Base-by-base conservation (phyloP, 2,797 vertebrate species). In the Spinus pinus region DNA sequence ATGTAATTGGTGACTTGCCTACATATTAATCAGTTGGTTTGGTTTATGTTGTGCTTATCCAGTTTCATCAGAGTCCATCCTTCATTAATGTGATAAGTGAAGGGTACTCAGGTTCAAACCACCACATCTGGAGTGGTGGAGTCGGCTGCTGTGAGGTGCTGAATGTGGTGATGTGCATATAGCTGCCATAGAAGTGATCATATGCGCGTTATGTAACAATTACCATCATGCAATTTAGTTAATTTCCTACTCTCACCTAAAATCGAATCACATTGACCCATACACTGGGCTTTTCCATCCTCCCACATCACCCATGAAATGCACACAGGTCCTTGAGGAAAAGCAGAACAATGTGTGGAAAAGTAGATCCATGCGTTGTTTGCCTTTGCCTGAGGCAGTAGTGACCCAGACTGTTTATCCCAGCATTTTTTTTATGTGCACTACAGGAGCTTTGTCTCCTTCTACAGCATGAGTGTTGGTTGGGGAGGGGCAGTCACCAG, bases 381-480 rank as follows among this genome's bases (percentile, higher is more conserved):
- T 75, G 31, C n/a, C 20, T 81, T 62, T 75, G 10, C 27, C 37
- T 44, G n/a, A 37, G 42, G 24, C 37, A 70, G 21, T 28, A 77
- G n/a, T 70, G 39, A 30, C 37, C 21, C 44, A 39, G n/a, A 35
- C 17, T 57, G 9, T 62, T 70, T 30, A 18, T 42, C 41, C 28
- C 56, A 49, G 14, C 35, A 4, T 39, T 8, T 19, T 58, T 64
- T 78, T 19, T 19, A 14, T 51, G 44, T 64, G 24, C 39, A 8
- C 8, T 51, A 6, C 28, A 31, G 50, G 44, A 51, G 14, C 50
- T 77, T 71, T 56, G 10, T 56, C 42, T 49, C 7, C 10, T 62
- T 24, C 31, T 56, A 4, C 11, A 18, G 16, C 28, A 11, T 21
- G 10, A 60, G 3, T 30, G 12, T 35, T 70, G n/a, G 4, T 0